phyloP scores from a whole-genome alignment of 1,140 invertebrate species.

The Trichonephila inaurata region DNA sequence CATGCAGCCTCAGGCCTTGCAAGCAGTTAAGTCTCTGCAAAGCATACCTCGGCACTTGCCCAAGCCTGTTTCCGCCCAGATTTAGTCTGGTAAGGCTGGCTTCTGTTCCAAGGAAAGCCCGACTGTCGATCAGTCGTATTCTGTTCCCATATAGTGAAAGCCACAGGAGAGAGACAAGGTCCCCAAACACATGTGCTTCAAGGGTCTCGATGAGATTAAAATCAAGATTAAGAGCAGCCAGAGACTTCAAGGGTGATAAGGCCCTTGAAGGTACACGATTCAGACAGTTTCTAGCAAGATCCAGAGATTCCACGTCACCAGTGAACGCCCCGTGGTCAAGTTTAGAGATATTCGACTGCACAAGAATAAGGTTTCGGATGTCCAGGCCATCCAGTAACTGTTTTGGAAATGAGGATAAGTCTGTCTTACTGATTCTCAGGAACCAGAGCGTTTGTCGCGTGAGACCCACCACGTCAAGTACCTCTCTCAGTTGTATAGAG shows the following conservation, averaged over 20 bases:
- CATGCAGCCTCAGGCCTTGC: slow-evolving; percentile 77
- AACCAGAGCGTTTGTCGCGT: slow-evolving; percentile 88
- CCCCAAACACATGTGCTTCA: slow-evolving; percentile 76
- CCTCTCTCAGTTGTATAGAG: slow-evolving; percentile 84
- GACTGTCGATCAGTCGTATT: slow-evolving; percentile 77
- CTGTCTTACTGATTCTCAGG: slow-evolving; percentile 91
- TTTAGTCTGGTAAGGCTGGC: slow-evolving; percentile 78
- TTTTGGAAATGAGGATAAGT: slow-evolving; percentile 89
- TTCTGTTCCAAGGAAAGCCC: slow-evolving; percentile 78
- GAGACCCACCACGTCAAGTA: slow-evolving; percentile 89
- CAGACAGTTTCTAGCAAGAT: slow-evolving; percentile 78
- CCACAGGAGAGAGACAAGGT: slow-evolving; percentile 77
- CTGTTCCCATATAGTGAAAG: slow-evolving; percentile 78
- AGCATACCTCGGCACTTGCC: slow-evolving; percentile 75
- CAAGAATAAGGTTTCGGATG: slow-evolving; percentile 92
- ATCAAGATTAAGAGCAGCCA: slow-evolving; percentile 78
- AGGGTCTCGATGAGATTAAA: slow-evolving; percentile 78
- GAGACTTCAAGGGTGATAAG: slow-evolving; percentile 58
- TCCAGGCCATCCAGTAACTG: slow-evolving; percentile 92
- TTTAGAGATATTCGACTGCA: slow-evolving; percentile 84
- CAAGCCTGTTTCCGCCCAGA: slow-evolving; percentile 78
- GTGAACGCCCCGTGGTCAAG: slow-evolving; percentile 51
- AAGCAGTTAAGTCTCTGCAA: slow-evolving; percentile 77
- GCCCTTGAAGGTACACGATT: slow-evolving; percentile 76
- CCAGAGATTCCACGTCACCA: slow-evolving; percentile 77